Base-by-base conservation (phyloP, 2,888 invertebrate genomes). In the Caenorhabditis drosophilae region DNA sequence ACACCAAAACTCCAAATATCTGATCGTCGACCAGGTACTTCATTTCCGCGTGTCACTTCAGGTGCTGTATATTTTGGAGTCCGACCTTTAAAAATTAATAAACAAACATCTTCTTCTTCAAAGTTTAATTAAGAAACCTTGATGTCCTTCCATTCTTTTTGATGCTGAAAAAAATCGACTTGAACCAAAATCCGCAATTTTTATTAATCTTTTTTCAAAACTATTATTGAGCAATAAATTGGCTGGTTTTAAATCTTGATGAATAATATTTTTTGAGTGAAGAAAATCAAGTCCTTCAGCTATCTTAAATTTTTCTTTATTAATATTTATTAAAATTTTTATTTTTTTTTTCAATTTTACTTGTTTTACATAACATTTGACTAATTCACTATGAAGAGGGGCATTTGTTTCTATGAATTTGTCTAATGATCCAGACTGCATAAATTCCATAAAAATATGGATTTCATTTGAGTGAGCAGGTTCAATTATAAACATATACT, bases 151-250 rank as follows among this genome's bases (percentile, higher is more conserved):
- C n/a, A n/a, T n/a, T n/a, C n/a, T n/a, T n/a, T n/a, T n/a, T n/a
- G n/a, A n/a, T n/a, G n/a, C n/a, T n/a, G n/a, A n/a, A n/a, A n/a
- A 48, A 16, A 66, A 66, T 23, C 85, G 84, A 31, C 85, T 84
- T 0, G 86, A 85, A 18, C 86, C 86, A 76, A 87, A 87, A 70
- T 87, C 86, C 12, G 84, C 85, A 36, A 87, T 81, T 69, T 87
- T 87, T n/a, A 64, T 58, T 2, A 55, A 34, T 4, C 38, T 34
- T 15, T 58, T 46, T 11, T 85, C 84, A 31, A 77, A 68, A 18
- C 80, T 78, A 66, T 86, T 85, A 34, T 85, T 80, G 4, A 73
- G 51, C 38, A 86, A 75, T 25, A 87, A 84, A 74, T 87, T 86
- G 27, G 86, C 86, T 69, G 85, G 85, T 84, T 78, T 66, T 58